phyloP scores from a whole-genome alignment of 2,113 vertebrate genomes.

The Donacobius atricapilla region DNA sequence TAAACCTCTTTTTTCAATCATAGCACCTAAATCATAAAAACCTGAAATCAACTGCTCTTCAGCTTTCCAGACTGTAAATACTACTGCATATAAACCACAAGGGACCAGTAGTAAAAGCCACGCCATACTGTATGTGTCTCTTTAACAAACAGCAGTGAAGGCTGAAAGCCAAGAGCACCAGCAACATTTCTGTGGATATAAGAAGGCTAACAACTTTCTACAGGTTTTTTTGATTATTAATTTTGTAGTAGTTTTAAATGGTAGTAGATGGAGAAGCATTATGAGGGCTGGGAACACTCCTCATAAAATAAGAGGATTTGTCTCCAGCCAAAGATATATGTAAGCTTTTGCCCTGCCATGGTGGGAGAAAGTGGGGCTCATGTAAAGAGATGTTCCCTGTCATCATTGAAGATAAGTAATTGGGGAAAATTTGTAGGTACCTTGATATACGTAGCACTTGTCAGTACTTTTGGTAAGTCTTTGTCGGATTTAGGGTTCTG shows the following conservation, averaged over 20 bases:
- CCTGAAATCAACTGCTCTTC: background rate
- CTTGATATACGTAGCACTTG: background rate
- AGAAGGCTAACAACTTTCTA: background rate
- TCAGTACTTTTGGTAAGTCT: background rate
- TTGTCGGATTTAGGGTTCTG: background rate
- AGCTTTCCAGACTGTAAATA: background rate
- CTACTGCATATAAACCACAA: background rate
- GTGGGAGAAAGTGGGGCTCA: background rate
- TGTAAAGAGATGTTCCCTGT: no score
- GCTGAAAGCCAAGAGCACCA: background rate
- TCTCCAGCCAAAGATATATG: background rate
- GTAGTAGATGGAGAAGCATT: background rate
- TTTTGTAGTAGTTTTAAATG: background rate
- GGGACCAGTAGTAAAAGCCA: background rate
- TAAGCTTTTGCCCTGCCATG: background rate
- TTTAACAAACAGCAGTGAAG: background rate
- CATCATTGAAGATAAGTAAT: accelerated
- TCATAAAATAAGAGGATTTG: background rate
- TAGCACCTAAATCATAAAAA: background rate
- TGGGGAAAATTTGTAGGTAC: background rate
- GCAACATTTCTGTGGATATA: background rate
- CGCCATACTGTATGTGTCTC: accelerated
- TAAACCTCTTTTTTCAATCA: accelerated
- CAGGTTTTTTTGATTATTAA: background rate
- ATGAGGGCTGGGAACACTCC: background rate